Evolutionary conservation across 2,888 invertebrate genomes (phyloP), one percentile per base, ranked within the genome.

Genomic region (Crioceris asparagi): DNA sequence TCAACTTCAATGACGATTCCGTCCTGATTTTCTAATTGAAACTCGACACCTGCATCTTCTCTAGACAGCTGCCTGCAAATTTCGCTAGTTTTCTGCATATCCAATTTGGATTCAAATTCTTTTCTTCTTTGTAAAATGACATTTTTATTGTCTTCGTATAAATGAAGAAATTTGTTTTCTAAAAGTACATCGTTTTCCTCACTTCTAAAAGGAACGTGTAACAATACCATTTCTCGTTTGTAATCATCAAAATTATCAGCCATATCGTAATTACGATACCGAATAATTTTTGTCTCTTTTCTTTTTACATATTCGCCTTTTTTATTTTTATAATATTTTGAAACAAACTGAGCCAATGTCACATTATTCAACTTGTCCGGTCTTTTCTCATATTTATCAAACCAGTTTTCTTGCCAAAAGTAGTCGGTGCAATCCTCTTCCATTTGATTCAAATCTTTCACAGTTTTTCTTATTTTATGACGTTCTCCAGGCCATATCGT

Each of bases 31-130:
- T n/a, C n/a, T n/a, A n/a, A n/a, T n/a, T n/a, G n/a, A n/a, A n/a
- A n/a, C n/a, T n/a, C n/a, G n/a, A n/a, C n/a, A n/a, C n/a, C n/a
- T n/a, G n/a, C n/a, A n/a, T n/a, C n/a, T n/a, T n/a, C 29, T 11
- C 29, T 29, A 12, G 6, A 29, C 11, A 29, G 11, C 11, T 29
- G 29, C n/a, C 23, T 7, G 23, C 23, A 23, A 29, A 29, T 29
- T 29, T 29, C 14, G 10, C n/a, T 10, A 29, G 14, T 14, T 3
- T 29, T 29, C 15, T 29, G 11, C 3, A 14, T 29, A 4, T 29
- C 29, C 2, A 29, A 29, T 14, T 29, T 29, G n/a, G 29, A 29
- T 16, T 29, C 29, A 29, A 29, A 29, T 29, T 29, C n/a, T 5
- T 29, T 29, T 29, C 29, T 29, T 16, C 29, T 4, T 29, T 29